A percentile compares a stretch with the other conserved stretches of the same genome.
Evolutionary conservation across 2,888 invertebrate genomes (phyloP).

Genomic region (Malacosoma neustria): DNA sequence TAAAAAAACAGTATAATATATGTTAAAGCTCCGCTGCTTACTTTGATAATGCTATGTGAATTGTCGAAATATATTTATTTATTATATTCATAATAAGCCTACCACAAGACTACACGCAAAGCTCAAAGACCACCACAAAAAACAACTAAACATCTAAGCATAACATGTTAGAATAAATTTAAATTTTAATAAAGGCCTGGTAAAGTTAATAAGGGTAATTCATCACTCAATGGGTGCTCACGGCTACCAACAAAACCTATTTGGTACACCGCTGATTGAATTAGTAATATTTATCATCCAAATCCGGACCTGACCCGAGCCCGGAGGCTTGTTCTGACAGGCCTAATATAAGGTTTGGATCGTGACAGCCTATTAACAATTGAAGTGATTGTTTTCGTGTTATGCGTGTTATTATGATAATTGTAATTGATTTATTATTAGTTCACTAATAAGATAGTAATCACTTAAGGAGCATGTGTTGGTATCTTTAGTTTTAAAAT

Average conservation of each 20-base stretch:
- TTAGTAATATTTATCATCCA: slow-evolving; percentile 54
- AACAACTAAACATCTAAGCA: slow-evolving; percentile 8
- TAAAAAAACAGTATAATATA: too few relatives aligned
- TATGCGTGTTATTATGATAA: slow-evolving; percentile 3
- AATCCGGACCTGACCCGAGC: slow-evolving; percentile 33
- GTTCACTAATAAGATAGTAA: too few relatives aligned
- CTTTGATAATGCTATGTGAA: too few relatives aligned
- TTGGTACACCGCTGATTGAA: slow-evolving; percentile 44
- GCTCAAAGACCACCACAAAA: slow-evolving; percentile 16
- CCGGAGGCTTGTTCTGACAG: slow-evolving; percentile 12
- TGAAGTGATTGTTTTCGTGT: background rate
- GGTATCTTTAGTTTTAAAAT: too few relatives aligned
- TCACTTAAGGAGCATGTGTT: too few relatives aligned
- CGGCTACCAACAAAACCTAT: slow-evolving; percentile 39
- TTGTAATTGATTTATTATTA: too few relatives aligned
- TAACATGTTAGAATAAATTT: slow-evolving; percentile 17
- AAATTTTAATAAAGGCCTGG: slow-evolving; percentile 21
- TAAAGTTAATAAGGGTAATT: slow-evolving; percentile 33
- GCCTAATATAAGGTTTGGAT: background rate
- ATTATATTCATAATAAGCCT: too few relatives aligned
- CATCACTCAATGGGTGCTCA: slow-evolving; percentile 39
- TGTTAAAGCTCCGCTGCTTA: too few relatives aligned
- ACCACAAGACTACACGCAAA: background rate
- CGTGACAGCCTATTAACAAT: background rate
- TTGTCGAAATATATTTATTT: too few relatives aligned